A percentile compares a stretch with the other conserved stretches of the same genome.
phyloP scores from a whole-genome alignment of 2,888 invertebrate genomes.

The Cybosia mesomella region DNA sequence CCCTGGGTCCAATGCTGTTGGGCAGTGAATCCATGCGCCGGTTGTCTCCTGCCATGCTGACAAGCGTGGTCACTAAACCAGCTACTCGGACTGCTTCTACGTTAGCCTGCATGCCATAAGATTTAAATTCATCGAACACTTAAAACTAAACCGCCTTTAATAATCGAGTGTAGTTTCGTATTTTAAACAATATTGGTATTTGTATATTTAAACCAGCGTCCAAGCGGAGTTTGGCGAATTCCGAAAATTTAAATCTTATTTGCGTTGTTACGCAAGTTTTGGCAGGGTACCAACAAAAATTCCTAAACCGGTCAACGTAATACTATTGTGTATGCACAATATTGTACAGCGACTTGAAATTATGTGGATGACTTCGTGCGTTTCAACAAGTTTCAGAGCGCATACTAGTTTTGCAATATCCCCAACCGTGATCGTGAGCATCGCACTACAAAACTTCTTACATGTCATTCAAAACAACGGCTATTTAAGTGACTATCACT shows the following conservation, averaged over 20 bases:
- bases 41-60: conserved; percentile 92
- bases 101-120: conserved; percentile 89
- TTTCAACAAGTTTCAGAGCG: conserved; percentile 61
- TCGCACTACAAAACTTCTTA: conserved; percentile 64
- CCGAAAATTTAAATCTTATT: conserved; percentile 85
- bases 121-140: conserved; percentile 81
- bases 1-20: conserved; percentile 85
- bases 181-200: conserved; percentile 48
- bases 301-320: conserved; percentile 63
- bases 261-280: conserved; percentile 69
- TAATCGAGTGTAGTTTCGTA: conserved; percentile 41
- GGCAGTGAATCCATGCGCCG: conserved; percentile 83
- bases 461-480: conserved; percentile 60
- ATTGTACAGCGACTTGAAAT: conserved; percentile 60
- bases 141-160: conserved; percentile 54
- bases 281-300: conserved; percentile 73
- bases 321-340: conserved; percentile 62
- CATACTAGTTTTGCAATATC: conserved; percentile 55
- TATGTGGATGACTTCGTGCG: conserved; percentile 69
- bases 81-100: conserved; percentile 94
- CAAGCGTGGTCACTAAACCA: conserved; percentile 93
- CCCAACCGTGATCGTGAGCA: conserved; percentile 61
- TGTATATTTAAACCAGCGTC: conserved; percentile 55
- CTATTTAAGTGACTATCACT: conserved; percentile 54
- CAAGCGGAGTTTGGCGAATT: conserved; percentile 53